These are phyloP conservation scores for Blastobasis lacticolella DNA, from an alignment of 2,888 invertebrate species.

Conservation along the genomic window DNA sequence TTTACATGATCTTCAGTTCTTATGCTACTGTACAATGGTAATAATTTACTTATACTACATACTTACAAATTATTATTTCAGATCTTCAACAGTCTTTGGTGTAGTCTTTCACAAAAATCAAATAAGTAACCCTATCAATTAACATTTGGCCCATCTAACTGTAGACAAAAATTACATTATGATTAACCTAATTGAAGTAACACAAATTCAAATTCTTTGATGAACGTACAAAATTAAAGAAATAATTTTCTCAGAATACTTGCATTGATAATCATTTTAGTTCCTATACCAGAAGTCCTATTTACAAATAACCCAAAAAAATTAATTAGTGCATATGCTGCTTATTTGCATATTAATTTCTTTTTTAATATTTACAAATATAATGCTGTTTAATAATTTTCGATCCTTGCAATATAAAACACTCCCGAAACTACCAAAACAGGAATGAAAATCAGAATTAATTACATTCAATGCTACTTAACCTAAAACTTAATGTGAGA, in stretches of 20 bases:
- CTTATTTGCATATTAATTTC: too few species aligned
- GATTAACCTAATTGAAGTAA: neutral
- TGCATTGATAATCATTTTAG: neutral
- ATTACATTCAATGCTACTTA: neutral
- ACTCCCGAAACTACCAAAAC: too few species aligned
- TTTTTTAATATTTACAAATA: too few species aligned
- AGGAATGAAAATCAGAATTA: neutral
- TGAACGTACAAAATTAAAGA: neutral
- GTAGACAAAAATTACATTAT: neutral
- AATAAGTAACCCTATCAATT: neutral
- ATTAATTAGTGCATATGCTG: too few species aligned
- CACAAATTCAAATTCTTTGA: neutral
- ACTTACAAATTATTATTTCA: neutral
- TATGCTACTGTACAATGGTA: neutral
- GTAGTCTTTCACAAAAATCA: neutral
- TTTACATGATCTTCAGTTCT: neutral
- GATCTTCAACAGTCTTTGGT: neutral
- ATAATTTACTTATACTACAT: neutral
- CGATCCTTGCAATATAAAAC: too few species aligned
- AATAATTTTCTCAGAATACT: neutral
- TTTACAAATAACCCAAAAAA: too few species aligned
- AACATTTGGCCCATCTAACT: too few species aligned
- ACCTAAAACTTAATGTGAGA: neutral
- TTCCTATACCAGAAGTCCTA: too few species aligned
- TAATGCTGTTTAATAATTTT: too few species aligned